Conservation (phyloP, 1,140 invertebrate species). For the Maconellicoccus hirsutus region DNA sequence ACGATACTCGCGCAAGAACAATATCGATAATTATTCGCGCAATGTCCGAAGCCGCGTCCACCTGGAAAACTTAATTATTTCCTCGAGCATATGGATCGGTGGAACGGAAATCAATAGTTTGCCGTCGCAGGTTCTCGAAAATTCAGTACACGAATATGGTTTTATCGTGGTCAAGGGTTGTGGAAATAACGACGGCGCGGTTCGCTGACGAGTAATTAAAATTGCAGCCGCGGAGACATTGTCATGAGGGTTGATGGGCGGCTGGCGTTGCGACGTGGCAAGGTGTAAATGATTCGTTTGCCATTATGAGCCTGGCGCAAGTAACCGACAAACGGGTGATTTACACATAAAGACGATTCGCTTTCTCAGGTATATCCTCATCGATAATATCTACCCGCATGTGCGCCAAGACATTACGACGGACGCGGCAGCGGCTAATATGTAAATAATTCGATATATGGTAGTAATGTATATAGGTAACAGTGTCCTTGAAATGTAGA, state of each 20-base stretch:
- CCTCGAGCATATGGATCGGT: neutral
- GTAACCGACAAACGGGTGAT: neutral
- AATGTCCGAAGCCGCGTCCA: neutral
- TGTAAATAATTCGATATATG: neutral
- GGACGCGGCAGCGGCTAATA: neutral
- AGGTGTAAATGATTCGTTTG: neutral
- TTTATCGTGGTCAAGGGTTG: neutral
- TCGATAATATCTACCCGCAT: neutral
- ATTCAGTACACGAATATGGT: neutral
- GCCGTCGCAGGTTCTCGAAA: neutral
- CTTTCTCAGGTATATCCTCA: neutral
- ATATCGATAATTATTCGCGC: conserved; percentile 8
- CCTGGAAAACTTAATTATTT: neutral
- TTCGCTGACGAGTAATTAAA: neutral
- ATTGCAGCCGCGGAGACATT: neutral
- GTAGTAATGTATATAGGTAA: neutral
- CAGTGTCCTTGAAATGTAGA: conserved; percentile 7
- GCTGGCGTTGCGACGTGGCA: neutral
- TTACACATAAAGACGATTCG: neutral
- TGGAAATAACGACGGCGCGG: neutral
- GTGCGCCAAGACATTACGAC: neutral
- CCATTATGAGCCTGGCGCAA: too few relatives aligned
- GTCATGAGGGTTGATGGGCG: neutral
- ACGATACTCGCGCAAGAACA: neutral
- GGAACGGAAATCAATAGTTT: neutral